Percentiles rank a stretch among this genome's conserved stretches.
phyloP scores from a whole-genome alignment of 2,113 vertebrate genomes.

The Dicerorhinus sumatrensis region DNA sequence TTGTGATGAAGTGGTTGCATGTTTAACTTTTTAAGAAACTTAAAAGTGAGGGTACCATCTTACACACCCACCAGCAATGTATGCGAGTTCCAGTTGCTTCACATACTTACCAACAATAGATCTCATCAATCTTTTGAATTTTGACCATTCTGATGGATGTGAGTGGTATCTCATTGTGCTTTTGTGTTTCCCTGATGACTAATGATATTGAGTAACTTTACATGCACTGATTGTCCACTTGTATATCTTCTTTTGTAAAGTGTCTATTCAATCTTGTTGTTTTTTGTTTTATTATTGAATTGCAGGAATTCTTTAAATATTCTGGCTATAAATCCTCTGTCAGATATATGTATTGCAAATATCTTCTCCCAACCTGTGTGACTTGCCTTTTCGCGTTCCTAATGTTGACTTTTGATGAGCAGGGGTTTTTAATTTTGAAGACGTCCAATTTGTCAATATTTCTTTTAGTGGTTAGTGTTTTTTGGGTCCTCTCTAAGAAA shows the following conservation, averaged over 20 bases:
- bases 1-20: not conserved
- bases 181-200: not conserved
- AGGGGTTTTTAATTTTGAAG: not conserved
- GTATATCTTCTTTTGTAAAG: not conserved
- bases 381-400: not conserved
- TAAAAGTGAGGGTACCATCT: too few species aligned
- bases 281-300: not conserved
- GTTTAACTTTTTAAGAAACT: not conserved
- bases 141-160: not conserved
- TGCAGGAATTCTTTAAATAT: not conserved
- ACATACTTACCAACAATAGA: not conserved
- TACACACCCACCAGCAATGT: too few species aligned
- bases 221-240: not conserved
- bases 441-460: not conserved
- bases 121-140: not conserved
- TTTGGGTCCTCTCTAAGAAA: not conserved
- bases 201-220: rapidly evolving
- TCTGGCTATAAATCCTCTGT: not conserved
- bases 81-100: too few species aligned
- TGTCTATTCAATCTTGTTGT: not conserved
- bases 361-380: not conserved
- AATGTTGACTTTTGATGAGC: not conserved
- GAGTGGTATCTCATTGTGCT: not conserved
- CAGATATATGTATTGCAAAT: not conserved
- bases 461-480: not conserved